phyloP scores from a whole-genome alignment of 2,113 vertebrate genomes.

The Nothoprocta perdicaria region DNA sequence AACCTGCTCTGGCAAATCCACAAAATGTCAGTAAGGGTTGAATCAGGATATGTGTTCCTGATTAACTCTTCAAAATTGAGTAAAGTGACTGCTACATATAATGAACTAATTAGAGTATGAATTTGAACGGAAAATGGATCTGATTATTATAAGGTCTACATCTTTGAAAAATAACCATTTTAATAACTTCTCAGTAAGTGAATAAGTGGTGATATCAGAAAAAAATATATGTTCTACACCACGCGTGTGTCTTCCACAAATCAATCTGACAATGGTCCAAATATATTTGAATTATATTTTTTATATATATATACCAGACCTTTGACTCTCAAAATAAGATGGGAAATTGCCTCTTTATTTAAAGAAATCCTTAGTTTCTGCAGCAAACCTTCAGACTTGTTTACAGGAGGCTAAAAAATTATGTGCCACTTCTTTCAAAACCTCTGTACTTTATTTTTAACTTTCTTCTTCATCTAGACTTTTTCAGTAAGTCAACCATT shows the following conservation, averaged over 20 bases:
- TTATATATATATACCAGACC: not conserved
- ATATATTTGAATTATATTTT: not conserved
- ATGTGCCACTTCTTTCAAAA: constrained; percentile 1
- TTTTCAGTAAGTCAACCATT: constrained; percentile 39
- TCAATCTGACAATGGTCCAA: not conserved
- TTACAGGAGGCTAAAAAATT: not conserved
- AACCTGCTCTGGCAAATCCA: not conserved
- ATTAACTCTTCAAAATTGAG: not conserved
- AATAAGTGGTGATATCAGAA: not conserved
- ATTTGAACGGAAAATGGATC: not conserved
- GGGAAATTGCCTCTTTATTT: not conserved
- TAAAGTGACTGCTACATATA: not conserved
- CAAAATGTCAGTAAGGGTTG: constrained; percentile 3
- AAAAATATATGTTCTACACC: not conserved
- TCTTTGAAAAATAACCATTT: not conserved
- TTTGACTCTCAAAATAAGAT: not conserved
- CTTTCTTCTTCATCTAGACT: constrained; percentile 31
- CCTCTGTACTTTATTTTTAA: constrained; percentile 27
- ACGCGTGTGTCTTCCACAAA: not conserved
- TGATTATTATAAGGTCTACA: not conserved
- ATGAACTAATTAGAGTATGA: not conserved
- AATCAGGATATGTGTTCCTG: not conserved
- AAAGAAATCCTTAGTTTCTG: not conserved
- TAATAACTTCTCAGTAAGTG: not conserved
- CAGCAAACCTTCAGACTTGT: constrained; percentile 28